Percentiles rank a stretch among this genome's conserved stretches.
phyloP scores from a whole-genome alignment of 2,888 invertebrate species.

The Volucella bombylans region DNA sequence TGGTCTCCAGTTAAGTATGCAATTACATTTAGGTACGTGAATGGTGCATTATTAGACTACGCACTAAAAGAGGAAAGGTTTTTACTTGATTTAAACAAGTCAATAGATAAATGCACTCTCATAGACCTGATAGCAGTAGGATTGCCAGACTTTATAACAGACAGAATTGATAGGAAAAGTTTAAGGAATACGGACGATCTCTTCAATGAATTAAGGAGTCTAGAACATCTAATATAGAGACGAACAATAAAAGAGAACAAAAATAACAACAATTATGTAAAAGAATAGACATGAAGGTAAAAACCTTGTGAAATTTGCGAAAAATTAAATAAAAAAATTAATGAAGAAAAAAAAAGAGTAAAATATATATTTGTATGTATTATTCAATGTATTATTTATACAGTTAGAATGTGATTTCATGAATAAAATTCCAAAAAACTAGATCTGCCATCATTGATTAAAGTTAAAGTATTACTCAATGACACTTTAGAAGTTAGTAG shows the following conservation, averaged over 20 bases:
- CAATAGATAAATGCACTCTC: slow-evolving; percentile 24
- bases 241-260: slow-evolving; percentile 58
- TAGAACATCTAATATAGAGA: slow-evolving; percentile 56
- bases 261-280: slow-evolving; percentile 75
- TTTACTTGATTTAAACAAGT: slow-evolving; percentile 22
- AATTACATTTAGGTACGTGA: slow-evolving; percentile 68
- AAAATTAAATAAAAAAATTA: slow-evolving; percentile 49
- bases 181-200: too few relatives aligned
- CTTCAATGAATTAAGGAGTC: slow-evolving; percentile 38
- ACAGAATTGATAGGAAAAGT: slow-evolving; percentile 75
- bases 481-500: slow-evolving; percentile 25
- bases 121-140: slow-evolving; percentile 76
- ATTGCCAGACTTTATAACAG: slow-evolving; percentile 68
- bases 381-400: too few relatives aligned
- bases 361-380: slow-evolving; percentile 10
- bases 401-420: slow-evolving; percentile 25
- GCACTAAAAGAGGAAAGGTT: slow-evolving; percentile 51
- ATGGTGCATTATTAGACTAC: slow-evolving; percentile 75
- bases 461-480: slow-evolving; percentile 43
- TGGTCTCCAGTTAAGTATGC: slow-evolving; percentile 75
- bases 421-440: slow-evolving; percentile 31
- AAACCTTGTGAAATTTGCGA: too few relatives aligned
- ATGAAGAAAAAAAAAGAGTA: slow-evolving; percentile 27
- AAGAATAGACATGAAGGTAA: slow-evolving; percentile 69
- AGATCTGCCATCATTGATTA: not conserved